Conservation (phyloP, 2,888 invertebrate genomes). For the Mesochorus sp. region DNA sequence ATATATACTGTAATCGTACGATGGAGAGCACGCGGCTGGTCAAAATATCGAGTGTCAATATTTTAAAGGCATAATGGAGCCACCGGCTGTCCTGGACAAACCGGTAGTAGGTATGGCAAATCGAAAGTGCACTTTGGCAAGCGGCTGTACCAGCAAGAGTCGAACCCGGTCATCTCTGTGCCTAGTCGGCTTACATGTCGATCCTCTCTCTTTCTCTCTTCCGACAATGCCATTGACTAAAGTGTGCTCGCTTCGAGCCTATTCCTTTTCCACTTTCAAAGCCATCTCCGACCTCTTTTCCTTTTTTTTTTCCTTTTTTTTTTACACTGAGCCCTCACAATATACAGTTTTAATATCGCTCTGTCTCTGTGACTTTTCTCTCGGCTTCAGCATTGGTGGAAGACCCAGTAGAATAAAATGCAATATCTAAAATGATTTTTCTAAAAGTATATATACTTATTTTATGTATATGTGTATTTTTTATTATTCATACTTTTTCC, state of each 20-base stretch:
- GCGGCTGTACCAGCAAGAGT: slow-evolving; percentile 44
- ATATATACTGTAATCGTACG: too few species aligned
- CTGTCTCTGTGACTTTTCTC: not conserved
- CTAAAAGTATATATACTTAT: too few species aligned
- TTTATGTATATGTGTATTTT: too few species aligned
- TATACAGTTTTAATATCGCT: slow-evolving; percentile 43
- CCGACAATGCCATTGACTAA: slow-evolving; percentile 69
- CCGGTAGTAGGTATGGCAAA: slow-evolving; percentile 64
- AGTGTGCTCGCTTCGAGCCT: slow-evolving; percentile 63
- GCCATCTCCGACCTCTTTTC: slow-evolving; percentile 36
- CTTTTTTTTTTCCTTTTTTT: slow-evolving; percentile 15
- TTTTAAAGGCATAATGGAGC: slow-evolving; percentile 75
- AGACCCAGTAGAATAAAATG: not conserved
- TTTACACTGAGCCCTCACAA: not conserved
- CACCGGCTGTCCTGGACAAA: slow-evolving; percentile 67
- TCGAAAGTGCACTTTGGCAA: slow-evolving; percentile 71
- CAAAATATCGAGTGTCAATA: slow-evolving; percentile 77
- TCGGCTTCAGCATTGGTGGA: not conserved
- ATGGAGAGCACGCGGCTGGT: not conserved
- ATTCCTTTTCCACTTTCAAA: slow-evolving; percentile 53
- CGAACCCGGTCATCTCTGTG: slow-evolving; percentile 15
- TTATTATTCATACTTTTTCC: too few species aligned
- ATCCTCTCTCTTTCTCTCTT: slow-evolving; percentile 50
- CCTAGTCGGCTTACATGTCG: slow-evolving; percentile 19
- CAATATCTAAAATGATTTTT: slow-evolving; percentile 4